A percentile compares a stretch with the other conserved stretches of the same genome.
phyloP scores from a whole-genome alignment of 2,888 invertebrate species.

The Standfussiana lucernea region DNA sequence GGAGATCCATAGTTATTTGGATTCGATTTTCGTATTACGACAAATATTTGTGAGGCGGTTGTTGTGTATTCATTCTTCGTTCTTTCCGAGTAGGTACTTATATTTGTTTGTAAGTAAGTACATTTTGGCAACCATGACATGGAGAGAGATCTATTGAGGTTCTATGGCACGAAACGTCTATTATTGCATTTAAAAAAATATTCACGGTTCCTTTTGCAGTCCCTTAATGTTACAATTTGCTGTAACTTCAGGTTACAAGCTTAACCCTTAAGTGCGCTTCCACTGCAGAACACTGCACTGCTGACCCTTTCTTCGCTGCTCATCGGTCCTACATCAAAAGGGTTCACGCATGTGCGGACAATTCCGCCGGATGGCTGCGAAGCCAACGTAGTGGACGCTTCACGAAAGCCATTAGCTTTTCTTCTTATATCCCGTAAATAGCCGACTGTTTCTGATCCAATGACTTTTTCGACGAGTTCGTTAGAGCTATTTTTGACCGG shows the following conservation, averaged over 20 bases:
- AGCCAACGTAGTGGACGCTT: slow-evolving; percentile 70
- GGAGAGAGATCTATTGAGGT: neutral
- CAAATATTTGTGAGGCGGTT: slow-evolving; percentile 14
- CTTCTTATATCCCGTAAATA: slow-evolving; percentile 66
- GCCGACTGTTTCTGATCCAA: slow-evolving; percentile 61
- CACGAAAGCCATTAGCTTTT: slow-evolving; percentile 67
- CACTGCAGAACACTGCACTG: slow-evolving; percentile 50
- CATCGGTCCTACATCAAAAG: slow-evolving; percentile 75
- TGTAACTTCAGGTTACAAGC: slow-evolving; percentile 19
- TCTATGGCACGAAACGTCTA: neutral
- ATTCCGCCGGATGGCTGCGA: slow-evolving; percentile 73
- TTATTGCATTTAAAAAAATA: neutral
- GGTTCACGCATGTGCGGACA: slow-evolving; percentile 82
- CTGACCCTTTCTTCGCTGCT: slow-evolving; percentile 40
- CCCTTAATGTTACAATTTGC: neutral
- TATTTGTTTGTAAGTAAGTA: slow-evolving; percentile 1
- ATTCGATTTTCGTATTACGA: slow-evolving; percentile 6
- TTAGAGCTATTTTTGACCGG: slow-evolving; percentile 47
- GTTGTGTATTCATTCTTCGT: slow-evolving; percentile 9
- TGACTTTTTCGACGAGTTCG: slow-evolving; percentile 52
- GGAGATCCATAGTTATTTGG: neutral
- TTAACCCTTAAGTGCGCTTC: slow-evolving; percentile 28
- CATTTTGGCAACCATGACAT: slow-evolving; percentile 30
- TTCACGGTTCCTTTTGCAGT: neutral
- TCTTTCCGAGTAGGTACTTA: slow-evolving; percentile 2